Percentiles rank a stretch among this genome's conserved stretches.
These are phyloP conservation scores for Temnothorax nylanderi DNA, from an alignment of 1,140 invertebrate species.

Conservation along the genomic window DNA sequence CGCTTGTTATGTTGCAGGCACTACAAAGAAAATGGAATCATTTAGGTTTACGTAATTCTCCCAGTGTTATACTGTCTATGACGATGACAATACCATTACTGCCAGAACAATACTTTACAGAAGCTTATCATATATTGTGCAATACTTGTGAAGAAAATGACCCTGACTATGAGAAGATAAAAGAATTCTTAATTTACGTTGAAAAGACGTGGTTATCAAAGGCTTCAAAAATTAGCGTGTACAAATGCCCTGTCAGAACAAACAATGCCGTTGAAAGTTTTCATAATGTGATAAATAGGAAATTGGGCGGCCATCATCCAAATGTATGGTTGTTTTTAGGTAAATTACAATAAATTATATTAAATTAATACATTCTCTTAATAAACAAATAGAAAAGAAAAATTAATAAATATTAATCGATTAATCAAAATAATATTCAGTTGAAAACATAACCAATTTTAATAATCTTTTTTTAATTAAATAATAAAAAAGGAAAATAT, in stretches of 20 bases:
- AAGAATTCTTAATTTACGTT: neutral
- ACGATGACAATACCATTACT: constrained; percentile 6
- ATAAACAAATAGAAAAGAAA: neutral
- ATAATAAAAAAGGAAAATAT: neutral
- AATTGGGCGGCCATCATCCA: neutral
- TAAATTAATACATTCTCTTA: neutral
- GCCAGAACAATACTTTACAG: neutral
- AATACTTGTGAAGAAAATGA: neutral
- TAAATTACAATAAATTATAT: neutral
- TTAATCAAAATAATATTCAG: neutral
- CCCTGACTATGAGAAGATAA: neutral
- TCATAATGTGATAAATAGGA: neutral
- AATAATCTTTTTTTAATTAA: neutral
- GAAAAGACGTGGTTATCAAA: neutral
- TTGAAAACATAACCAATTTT: neutral
- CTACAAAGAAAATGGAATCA: constrained; percentile 1
- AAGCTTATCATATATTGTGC: neutral
- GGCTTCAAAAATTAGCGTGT: neutral
- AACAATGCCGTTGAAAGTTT: constrained; percentile 1
- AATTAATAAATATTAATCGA: neutral
- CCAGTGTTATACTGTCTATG: neutral
- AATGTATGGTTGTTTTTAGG: constrained; percentile 6
- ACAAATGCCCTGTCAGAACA: neutral
- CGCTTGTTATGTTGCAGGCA: neutral
- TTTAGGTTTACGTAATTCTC: neutral